A percentile compares a stretch with the other conserved stretches of the same genome.
These are phyloP conservation scores for Chiloscyllium punctatum DNA, from an alignment of 2,797 vertebrate genomes.

Conservation along the genomic window DNA sequence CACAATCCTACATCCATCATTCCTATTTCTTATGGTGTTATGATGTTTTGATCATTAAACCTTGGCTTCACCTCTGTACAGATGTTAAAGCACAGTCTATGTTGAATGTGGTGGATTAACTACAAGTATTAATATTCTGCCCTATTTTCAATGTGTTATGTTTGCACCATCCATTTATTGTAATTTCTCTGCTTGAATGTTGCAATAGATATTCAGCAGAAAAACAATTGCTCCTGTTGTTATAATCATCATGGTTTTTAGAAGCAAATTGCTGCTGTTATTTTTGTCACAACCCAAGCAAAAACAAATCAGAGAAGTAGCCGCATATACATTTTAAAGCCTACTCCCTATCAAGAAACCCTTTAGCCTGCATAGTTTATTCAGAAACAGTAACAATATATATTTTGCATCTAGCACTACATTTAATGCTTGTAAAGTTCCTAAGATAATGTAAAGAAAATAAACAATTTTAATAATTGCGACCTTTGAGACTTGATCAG, in stretches of 20 bases:
- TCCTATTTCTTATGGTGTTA: too few relatives aligned
- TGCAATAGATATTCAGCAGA: not conserved
- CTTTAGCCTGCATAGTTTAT: not conserved
- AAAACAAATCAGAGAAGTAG: not conserved
- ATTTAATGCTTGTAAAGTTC: not conserved
- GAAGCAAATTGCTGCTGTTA: conserved; percentile 19
- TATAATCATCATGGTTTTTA: not conserved
- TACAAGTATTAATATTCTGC: not conserved
- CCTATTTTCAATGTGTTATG: not conserved
- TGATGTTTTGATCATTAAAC: too few relatives aligned
- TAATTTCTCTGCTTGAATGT: not conserved
- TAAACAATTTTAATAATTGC: not conserved
- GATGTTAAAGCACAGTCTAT: not conserved
- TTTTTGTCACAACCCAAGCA: not conserved
- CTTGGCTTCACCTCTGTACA: not conserved
- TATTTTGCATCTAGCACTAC: not conserved
- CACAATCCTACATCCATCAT: too few relatives aligned
- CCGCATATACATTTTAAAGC: not conserved
- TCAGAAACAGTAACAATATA: not conserved
- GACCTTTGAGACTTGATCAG: not conserved
- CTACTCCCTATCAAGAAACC: too few relatives aligned
- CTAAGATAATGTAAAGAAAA: not conserved
- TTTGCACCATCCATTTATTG: not conserved
- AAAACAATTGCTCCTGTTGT: not conserved
- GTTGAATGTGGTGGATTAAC: not conserved